Evolutionary conservation across 2,888 invertebrate genomes (phyloP).

Genomic region (Parthenolecanium corni): DNA sequence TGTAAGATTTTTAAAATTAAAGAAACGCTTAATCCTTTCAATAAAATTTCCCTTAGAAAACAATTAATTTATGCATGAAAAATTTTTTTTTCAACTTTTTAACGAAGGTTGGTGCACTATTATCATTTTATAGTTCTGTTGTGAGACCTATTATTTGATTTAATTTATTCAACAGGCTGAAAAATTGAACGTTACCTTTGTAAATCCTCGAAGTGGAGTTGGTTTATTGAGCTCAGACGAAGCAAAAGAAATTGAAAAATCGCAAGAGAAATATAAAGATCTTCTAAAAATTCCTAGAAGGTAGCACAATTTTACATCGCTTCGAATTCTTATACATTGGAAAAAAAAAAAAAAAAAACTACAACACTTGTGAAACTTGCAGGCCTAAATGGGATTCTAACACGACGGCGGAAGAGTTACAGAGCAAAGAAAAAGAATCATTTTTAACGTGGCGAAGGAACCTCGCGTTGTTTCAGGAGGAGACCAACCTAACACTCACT

Average conservation of each 20-base stretch:
- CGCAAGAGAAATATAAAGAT: conserved; percentile 49
- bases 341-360: background rate
- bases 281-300: conserved; percentile 69
- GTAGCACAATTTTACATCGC: conserved; percentile 37
- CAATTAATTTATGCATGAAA: too few relatives aligned
- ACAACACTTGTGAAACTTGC: conserved; percentile 4
- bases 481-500: conserved; percentile 71
- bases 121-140: too few relatives aligned
- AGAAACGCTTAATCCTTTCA: too few relatives aligned
- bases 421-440: conserved; percentile 61
- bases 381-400: conserved; percentile 69
- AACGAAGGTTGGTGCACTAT: background rate
- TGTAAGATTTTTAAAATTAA: too few relatives aligned
- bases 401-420: conserved; percentile 68
- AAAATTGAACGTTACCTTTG: conserved; percentile 69
- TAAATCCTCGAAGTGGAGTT: conserved; percentile 49
- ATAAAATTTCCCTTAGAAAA: too few relatives aligned
- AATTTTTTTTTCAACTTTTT: background rate
- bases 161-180: conserved; percentile 49
- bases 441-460: conserved; percentile 86
- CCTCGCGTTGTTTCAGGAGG: conserved; percentile 64
- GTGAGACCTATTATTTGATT: too few relatives aligned
- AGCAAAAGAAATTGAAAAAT: conserved; percentile 42
- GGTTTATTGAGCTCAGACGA: conserved; percentile 53
- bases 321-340: background rate